A percentile compares a stretch with the other conserved stretches of the same genome.
Conservation (phyloP, 2,113 vertebrate genomes). For the Elanus axillaris region DNA sequence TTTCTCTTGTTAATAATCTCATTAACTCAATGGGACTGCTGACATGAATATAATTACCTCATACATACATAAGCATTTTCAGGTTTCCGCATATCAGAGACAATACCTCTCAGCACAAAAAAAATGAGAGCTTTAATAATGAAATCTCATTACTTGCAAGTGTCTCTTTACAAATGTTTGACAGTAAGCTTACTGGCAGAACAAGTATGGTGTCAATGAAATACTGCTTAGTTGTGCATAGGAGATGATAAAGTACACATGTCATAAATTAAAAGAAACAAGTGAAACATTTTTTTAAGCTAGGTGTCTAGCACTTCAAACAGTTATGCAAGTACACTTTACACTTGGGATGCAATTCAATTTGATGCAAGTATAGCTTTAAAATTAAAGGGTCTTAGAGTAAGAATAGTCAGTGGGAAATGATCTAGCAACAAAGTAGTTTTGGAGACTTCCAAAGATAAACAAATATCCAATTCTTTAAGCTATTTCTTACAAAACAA, state of each 20-base stretch:
- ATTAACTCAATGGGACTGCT: constrained; percentile 13
- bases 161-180: not conserved
- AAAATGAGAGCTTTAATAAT: not conserved
- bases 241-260: not conserved
- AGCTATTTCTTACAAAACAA: not conserved
- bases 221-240: not conserved
- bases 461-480: not conserved
- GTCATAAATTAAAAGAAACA: not conserved
- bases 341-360: not conserved
- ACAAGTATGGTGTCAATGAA: not conserved
- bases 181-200: not conserved
- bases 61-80: constrained; percentile 12
- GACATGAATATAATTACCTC: constrained; percentile 27
- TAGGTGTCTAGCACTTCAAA: not conserved
- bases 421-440: not conserved
- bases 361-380: not conserved
- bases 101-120: not conserved
- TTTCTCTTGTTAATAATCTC: constrained; percentile 26
- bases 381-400: not conserved
- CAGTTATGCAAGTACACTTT: not conserved
- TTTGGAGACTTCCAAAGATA: not conserved
- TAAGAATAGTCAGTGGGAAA: not conserved
- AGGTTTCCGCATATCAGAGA: not conserved
- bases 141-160: constrained; percentile 22
- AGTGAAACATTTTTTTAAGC: not conserved